Conservation (phyloP, 2,888 invertebrate species). For the Philaethria dido region DNA sequence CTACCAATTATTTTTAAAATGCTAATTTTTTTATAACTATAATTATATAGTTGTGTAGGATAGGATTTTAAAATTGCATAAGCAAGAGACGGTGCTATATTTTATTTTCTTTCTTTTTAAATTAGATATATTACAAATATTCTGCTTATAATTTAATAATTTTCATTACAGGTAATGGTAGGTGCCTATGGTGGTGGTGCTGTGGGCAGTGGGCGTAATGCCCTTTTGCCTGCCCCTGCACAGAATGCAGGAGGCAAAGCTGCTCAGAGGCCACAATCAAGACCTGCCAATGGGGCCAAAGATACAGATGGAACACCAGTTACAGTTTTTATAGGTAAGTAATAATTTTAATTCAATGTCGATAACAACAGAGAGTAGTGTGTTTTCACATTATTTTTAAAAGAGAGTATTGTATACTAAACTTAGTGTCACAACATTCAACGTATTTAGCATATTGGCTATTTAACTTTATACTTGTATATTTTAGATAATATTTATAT, state of each 20-base stretch:
- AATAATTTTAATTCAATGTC: not conserved
- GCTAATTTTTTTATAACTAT: not conserved
- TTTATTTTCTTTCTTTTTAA: not conserved
- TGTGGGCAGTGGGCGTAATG: conserved; percentile 51
- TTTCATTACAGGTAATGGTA: conserved; percentile 67
- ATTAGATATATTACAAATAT: too few relatives aligned
- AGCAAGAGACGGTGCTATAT: not conserved
- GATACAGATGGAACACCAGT: conserved; percentile 92
- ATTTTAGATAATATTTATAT: not conserved
- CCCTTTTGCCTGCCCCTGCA: conserved; percentile 58
- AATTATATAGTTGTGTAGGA: not conserved
- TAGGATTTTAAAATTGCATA: not conserved
- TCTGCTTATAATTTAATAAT: not conserved
- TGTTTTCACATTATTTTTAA: too few relatives aligned
- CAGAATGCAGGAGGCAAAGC: conserved; percentile 68
- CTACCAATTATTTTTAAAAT: not conserved
- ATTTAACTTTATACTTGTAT: not conserved
- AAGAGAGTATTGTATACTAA: too few relatives aligned
- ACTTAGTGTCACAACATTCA: too few relatives aligned
- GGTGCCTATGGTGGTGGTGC: conserved; percentile 64
- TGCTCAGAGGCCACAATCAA: conserved; percentile 65
- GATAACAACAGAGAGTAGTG: too few relatives aligned
- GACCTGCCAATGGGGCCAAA: conserved; percentile 65
- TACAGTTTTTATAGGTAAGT: conserved; percentile 96
- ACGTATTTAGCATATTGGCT: too few relatives aligned